Evolutionary conservation across 2,888 invertebrate species (phyloP).

Genomic region (Ornithoptera alexandrae): DNA sequence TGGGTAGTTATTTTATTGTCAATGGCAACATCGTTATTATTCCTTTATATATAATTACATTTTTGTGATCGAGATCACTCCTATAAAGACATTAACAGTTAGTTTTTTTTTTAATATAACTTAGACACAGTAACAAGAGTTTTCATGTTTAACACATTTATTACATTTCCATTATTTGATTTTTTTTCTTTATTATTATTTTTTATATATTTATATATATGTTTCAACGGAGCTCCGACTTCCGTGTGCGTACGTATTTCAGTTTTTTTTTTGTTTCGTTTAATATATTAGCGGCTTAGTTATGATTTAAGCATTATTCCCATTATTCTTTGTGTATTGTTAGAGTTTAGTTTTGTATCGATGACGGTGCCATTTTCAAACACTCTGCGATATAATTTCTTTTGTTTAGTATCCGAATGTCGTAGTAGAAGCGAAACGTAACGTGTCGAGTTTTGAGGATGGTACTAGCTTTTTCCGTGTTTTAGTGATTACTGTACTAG

Average conservation of each 20-base stretch:
- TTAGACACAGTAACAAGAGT: slow-evolving; percentile 62
- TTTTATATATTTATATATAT: slow-evolving; percentile 45
- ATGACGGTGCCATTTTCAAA: slow-evolving; percentile 62
- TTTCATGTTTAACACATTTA: slow-evolving; percentile 53
- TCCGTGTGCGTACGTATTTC: slow-evolving; percentile 59
- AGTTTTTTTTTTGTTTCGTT: slow-evolving; percentile 54
- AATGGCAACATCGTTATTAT: slow-evolving; percentile 67
- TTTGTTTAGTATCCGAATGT: slow-evolving; percentile 13
- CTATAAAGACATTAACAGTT: slow-evolving; percentile 79
- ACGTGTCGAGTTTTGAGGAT: slow-evolving; percentile 46
- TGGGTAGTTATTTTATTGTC: slow-evolving; percentile 43
- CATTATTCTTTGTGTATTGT: slow-evolving; percentile 51
- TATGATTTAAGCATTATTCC: slow-evolving; percentile 74
- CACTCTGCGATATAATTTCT: slow-evolving; percentile 35
- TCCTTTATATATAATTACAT: slow-evolving; percentile 63
- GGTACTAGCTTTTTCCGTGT: slow-evolving; percentile 48
- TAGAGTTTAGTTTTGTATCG: slow-evolving; percentile 60
- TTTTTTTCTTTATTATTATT: slow-evolving; percentile 41
- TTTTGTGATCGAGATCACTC: slow-evolving; percentile 75
- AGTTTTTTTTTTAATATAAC: slow-evolving; percentile 57
- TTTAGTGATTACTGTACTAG: slow-evolving; percentile 50
- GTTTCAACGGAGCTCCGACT: slow-evolving; percentile 31
- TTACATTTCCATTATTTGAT: slow-evolving; percentile 65
- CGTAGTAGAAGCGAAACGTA: slow-evolving; percentile 1
- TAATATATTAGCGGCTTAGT: slow-evolving; percentile 56